A percentile compares a stretch with the other conserved stretches of the same genome.
These are phyloP conservation scores for Nemotelus pantherinus DNA, from an alignment of 2,888 invertebrate genomes.

Conservation along the genomic window DNA sequence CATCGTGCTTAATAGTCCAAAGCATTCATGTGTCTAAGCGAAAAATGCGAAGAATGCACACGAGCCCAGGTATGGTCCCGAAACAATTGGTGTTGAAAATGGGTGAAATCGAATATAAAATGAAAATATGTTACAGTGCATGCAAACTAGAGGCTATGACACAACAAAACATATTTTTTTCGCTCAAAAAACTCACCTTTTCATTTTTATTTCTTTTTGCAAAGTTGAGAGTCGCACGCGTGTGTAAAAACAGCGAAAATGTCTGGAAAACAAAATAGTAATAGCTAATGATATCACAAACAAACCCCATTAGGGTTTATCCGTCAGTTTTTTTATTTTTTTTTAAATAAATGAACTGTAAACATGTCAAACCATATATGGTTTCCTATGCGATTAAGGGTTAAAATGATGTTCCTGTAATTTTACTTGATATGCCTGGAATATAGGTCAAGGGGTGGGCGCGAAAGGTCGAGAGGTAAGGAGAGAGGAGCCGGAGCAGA, in stretches of 20 bases:
- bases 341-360: not conserved
- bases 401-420: not conserved
- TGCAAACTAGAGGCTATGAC: not conserved
- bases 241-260: not conserved
- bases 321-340: not conserved
- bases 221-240: not conserved
- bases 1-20: not conserved
- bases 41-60: not conserved
- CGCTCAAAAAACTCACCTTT: not conserved
- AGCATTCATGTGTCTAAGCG: not conserved
- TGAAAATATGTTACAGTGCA: not conserved
- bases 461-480: no score
- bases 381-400: not conserved
- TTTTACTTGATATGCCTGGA: no score
- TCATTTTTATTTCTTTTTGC: not conserved
- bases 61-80: not conserved
- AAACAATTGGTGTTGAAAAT: not conserved
- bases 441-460: no score
- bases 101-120: not conserved
- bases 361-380: not conserved
- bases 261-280: not conserved
- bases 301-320: not conserved
- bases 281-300: not conserved
- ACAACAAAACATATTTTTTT: not conserved
- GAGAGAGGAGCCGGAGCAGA: no score